Conservation (phyloP, 2,888 invertebrate species). For the Torymus texanus region DNA sequence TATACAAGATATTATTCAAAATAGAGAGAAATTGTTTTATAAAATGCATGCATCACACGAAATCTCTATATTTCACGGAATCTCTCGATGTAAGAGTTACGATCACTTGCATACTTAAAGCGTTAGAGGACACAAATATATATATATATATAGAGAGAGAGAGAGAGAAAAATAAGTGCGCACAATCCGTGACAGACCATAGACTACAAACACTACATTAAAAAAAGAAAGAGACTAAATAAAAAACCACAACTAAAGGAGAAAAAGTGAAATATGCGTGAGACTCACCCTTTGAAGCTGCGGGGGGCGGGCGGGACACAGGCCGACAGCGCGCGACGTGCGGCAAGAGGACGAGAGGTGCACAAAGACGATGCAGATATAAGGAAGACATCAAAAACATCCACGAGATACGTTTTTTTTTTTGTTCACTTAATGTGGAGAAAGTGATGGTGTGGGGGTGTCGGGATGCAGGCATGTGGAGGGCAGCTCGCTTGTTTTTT, state of each 20-base stretch:
- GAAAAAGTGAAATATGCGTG: conserved; percentile 58
- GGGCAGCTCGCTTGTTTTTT: conserved; percentile 69
- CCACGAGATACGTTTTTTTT: conserved; percentile 64
- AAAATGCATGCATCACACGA: background rate
- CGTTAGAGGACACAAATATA: background rate
- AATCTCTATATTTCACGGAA: background rate
- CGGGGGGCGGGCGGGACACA: conserved; percentile 52
- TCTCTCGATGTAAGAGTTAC: background rate
- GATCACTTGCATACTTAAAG: conserved; percentile 13
- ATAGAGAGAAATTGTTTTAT: background rate
- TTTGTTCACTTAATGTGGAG: conserved; percentile 13
- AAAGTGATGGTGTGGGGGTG: background rate
- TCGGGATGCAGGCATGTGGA: conserved; percentile 67
- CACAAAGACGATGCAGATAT: conserved; percentile 71
- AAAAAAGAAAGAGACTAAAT: background rate
- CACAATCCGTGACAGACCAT: conserved; percentile 10
- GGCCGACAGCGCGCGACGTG: conserved; percentile 66
- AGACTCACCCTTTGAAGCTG: conserved; percentile 74
- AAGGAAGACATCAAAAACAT: conserved; percentile 74
- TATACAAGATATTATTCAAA: background rate
- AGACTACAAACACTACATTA: background rate
- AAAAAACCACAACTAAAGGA: conserved; percentile 41
- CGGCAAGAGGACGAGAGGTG: conserved; percentile 70
- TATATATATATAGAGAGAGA: too few relatives aligned
- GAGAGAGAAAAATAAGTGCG: too few relatives aligned